Evolutionary conservation across 2,888 invertebrate species (phyloP).

Genomic region (Drosophila emarginata): DNA sequence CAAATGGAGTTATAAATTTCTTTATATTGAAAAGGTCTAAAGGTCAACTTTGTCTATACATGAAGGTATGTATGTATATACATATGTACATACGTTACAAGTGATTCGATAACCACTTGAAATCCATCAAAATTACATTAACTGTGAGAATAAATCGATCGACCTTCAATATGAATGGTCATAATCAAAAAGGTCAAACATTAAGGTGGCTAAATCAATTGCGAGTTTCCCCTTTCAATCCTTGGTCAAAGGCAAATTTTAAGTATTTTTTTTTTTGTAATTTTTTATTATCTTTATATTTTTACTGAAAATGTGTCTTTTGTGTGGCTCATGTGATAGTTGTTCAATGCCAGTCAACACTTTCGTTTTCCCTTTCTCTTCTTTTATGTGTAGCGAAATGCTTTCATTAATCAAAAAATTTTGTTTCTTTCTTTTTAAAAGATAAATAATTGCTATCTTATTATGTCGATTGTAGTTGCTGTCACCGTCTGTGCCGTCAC

Average conservation of each 20-base stretch:
- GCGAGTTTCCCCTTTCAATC: no score
- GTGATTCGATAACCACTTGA: not conserved
- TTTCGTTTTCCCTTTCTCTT: conserved; percentile 68
- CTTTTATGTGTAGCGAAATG: conserved; percentile 51
- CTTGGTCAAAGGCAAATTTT: not conserved
- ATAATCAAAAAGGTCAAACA: not conserved
- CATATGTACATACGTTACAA: not conserved
- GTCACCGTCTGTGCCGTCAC: conserved; percentile 53
- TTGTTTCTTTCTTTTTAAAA: conserved; percentile 15
- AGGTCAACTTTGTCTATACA: no score
- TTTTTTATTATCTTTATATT: no score
- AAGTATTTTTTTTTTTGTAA: no score
- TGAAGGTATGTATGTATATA: not conserved
- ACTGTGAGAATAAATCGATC: conserved; percentile 21
- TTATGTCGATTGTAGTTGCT: conserved; percentile 75
- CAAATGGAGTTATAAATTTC: no score
- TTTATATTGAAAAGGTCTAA: no score
- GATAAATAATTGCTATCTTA: conserved; percentile 75
- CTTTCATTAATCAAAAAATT: conserved; percentile 71
- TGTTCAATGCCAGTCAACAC: conserved; percentile 64
- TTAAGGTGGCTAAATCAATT: no score
- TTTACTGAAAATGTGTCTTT: conserved; percentile 53
- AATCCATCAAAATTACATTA: not conserved
- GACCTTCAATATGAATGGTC: conserved; percentile 7
- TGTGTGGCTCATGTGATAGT: conserved; percentile 10